These are phyloP conservation scores for Empis stercorea DNA, from an alignment of 2,888 invertebrate species.

Conservation along the genomic window DNA sequence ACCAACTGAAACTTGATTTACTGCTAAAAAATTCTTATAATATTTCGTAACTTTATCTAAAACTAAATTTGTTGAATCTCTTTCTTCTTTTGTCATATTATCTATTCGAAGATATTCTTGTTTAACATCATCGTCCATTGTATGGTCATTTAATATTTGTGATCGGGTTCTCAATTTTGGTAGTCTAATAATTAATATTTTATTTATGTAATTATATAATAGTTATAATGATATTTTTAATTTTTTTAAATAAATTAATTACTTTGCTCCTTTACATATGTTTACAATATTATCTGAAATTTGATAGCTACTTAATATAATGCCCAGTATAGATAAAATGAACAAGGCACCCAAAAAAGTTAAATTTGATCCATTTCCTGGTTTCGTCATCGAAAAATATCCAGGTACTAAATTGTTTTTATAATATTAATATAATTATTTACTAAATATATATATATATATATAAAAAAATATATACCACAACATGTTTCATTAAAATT, in stretches of 20 bases:
- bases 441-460: too few species aligned
- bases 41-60: conserved; percentile 57
- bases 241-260: neutral
- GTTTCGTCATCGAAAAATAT: too few species aligned
- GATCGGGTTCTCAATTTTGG: conserved; percentile 21
- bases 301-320: too few species aligned
- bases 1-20: conserved; percentile 56
- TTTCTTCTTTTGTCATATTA: conserved; percentile 28
- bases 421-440: too few species aligned
- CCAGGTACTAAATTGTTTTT: too few species aligned
- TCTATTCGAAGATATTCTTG: conserved; percentile 41
- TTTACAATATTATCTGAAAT: too few species aligned
- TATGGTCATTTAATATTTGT: conserved; percentile 16
- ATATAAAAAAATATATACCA: conserved; percentile 35
- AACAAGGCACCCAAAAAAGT: too few species aligned
- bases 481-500: neutral
- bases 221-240: neutral
- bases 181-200: conserved; percentile 15
- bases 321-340: too few species aligned
- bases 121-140: conserved; percentile 39
- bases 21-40: conserved; percentile 62
- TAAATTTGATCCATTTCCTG: too few species aligned
- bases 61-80: conserved; percentile 41
- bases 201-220: neutral
- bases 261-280: neutral